Evolutionary conservation across 92 coral and sea anemone genomes (phyloP).

Genomic region (Montipora capitata): DNA sequence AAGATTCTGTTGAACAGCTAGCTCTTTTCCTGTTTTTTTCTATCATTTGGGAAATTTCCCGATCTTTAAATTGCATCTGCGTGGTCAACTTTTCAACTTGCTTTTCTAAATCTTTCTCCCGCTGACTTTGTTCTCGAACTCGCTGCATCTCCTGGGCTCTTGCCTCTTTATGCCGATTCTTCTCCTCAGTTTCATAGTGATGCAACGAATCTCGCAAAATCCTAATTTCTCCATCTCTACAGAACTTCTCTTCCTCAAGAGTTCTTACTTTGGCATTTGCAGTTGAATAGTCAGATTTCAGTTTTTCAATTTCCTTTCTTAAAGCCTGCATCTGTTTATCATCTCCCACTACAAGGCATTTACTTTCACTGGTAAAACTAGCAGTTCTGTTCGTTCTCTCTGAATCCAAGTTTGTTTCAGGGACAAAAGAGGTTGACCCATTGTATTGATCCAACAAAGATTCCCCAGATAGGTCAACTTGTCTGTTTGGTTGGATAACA

Average conservation of each 20-base stretch:
- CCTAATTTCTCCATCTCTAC: slow-evolving; percentile 91
- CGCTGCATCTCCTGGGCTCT: slow-evolving; percentile 65
- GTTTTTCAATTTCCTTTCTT: slow-evolving; percentile 61
- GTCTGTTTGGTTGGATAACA: background rate
- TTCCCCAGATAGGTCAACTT: background rate
- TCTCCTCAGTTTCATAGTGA: slow-evolving; percentile 75
- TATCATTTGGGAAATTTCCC: slow-evolving; percentile 84
- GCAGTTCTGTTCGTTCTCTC: background rate
- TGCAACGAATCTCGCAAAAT: slow-evolving; percentile 85
- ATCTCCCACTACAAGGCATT: background rate
- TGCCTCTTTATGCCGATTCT: slow-evolving; percentile 59
- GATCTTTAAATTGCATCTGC: slow-evolving; percentile 88
- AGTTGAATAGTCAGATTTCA: slow-evolving; percentile 43
- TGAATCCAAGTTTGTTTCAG: background rate
- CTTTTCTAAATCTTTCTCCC: slow-evolving; percentile 81
- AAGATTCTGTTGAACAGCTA: slow-evolving; percentile 50
- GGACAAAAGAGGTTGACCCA: background rate
- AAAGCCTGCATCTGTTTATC: slow-evolving; percentile 29
- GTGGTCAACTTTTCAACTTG: slow-evolving; percentile 89
- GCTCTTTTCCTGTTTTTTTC: slow-evolving; percentile 78
- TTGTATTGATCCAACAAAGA: background rate
- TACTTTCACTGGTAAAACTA: background rate
- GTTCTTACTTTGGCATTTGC: slow-evolving; percentile 55
- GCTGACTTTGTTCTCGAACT: slow-evolving; percentile 70
- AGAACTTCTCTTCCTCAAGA: slow-evolving; percentile 76